A percentile compares a stretch with the other conserved stretches of the same genome.
These are phyloP conservation scores for Alouatta palliata DNA, from an alignment of 2,113 vertebrate genomes.

Conservation along the genomic window DNA sequence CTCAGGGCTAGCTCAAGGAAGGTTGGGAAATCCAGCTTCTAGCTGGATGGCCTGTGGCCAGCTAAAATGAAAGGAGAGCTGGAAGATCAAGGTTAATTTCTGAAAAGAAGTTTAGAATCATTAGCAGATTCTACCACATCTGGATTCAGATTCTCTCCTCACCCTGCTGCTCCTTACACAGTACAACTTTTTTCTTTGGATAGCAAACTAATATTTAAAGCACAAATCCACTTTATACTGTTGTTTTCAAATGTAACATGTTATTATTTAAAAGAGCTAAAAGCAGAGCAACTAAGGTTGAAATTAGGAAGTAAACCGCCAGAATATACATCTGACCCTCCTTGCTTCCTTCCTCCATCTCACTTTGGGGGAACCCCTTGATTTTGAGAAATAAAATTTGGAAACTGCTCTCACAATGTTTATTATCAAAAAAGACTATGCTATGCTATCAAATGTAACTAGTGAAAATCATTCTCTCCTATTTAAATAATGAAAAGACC, in stretches of 20 bases:
- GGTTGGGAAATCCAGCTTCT: background rate
- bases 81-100: background rate
- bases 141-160: background rate
- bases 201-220: background rate
- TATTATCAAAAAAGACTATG: background rate
- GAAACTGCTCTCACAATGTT: background rate
- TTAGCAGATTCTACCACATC: background rate
- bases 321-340: background rate
- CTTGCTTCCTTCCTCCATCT: background rate
- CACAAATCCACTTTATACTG: background rate
- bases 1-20: background rate
- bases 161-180: background rate
- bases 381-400: constrained; percentile 37
- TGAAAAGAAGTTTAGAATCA: background rate
- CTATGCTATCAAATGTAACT: background rate
- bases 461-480: background rate
- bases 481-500: background rate
- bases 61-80: background rate
- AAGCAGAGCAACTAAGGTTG: background rate
- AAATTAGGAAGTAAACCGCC: background rate
- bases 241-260: background rate
- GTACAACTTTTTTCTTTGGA: background rate
- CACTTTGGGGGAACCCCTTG: background rate
- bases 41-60: background rate
- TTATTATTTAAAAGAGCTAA: background rate